Base-by-base conservation (phyloP, 2,888 invertebrate genomes). In the Gastracanthus pulcherrimus region DNA sequence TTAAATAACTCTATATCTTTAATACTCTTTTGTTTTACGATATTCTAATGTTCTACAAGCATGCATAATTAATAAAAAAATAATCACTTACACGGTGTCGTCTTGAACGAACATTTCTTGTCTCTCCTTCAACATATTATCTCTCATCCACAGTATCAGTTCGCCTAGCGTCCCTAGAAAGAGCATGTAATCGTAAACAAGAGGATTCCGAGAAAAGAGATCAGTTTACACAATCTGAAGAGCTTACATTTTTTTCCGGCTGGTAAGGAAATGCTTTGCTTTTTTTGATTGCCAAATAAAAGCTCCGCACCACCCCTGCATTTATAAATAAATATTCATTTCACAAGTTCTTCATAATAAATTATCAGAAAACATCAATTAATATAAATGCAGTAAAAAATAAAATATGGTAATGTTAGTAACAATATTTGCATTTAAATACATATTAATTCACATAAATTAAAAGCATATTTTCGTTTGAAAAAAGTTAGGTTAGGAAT, bases 231-330 rank as follows among this genome's bases (percentile, higher is more conserved):
- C 2, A 36, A n/a, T 11, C 19, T 62, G 31, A 1, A 51, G 36
- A 82, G 91, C 93, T 92, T 91, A 94, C 94, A 94, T 85, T 92
- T 90, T 81, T 94, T 93, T 74, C 92, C 92, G 26, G 92, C 89
- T 0, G 92, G 91, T 80, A 96, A 95, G 85, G 97, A 91, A 34
- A 92, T 91, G 0, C 97, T 91, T 79, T 95, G 93, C 69, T 96
- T 94, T 89, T 97, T 97, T 72, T 95, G 93, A 87, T 96, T 97
- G 84, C 96, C 96, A 90, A 98, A 97, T 0, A 98, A 92, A n/a
- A 97, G 91, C 90, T 98, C 98, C 0, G 98, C 97, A 1, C 98
- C 98, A 16, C 98, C 98, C 58, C 97, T 96, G 87, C 91, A 70
- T 23, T 48, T 0, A 38, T 3, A 1, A 41, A 41, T 19, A 66